A percentile compares a stretch with the other conserved stretches of the same genome.
These are phyloP conservation scores for Microtus montanus DNA, from an alignment of 2,113 vertebrate species.

Conservation along the genomic window DNA sequence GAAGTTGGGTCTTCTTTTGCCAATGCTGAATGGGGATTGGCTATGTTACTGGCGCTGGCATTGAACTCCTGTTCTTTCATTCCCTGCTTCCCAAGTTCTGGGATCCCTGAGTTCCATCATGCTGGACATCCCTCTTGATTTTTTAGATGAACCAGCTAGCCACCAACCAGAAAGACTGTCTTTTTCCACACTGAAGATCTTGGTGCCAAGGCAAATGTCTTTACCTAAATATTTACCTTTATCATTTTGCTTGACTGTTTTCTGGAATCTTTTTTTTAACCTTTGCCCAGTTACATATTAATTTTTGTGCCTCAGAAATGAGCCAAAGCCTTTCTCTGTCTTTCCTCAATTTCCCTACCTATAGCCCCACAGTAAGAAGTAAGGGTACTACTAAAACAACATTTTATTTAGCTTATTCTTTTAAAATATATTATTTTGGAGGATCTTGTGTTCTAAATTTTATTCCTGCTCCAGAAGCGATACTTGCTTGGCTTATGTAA, in stretches of 20 bases:
- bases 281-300: not conserved
- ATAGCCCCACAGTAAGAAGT: not conserved
- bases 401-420: constrained; percentile 5
- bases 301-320: not conserved
- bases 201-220: not conserved
- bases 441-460: not conserved
- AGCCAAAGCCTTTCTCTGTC: not conserved
- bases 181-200: not conserved
- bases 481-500: not conserved
- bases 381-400: not conserved
- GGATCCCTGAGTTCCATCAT: not conserved
- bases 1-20: not conserved
- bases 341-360: not conserved
- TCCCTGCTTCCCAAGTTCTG: not conserved
- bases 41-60: not conserved
- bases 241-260: not conserved
- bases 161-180: not conserved
- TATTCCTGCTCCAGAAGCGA: not conserved
- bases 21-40: no score
- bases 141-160: not conserved
- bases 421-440: not conserved
- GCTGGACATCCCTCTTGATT: not conserved
- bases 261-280: not conserved
- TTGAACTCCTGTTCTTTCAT: not conserved
- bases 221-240: not conserved